A percentile compares a stretch with the other conserved stretches of the same genome.
These are phyloP conservation scores for Cephus rjabovi DNA, from an alignment of 2,888 invertebrate species.

Conservation along the genomic window DNA sequence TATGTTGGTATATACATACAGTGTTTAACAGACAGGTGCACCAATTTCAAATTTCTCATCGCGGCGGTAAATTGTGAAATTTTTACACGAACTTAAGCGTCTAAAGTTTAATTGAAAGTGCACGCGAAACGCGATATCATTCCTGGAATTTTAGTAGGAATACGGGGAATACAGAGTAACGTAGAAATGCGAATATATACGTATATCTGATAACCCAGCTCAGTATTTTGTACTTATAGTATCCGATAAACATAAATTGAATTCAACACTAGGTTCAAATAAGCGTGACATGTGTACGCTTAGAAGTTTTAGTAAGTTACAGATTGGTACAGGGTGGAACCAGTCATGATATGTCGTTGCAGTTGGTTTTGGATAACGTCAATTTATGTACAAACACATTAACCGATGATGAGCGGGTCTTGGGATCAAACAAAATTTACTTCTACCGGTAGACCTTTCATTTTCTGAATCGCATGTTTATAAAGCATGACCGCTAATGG, in stretches of 20 bases:
- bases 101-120: neutral
- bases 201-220: neutral
- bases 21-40: neutral
- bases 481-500: slow-evolving; percentile 17
- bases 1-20: neutral
- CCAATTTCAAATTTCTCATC: neutral
- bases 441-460: neutral
- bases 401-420: neutral
- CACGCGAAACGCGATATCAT: neutral
- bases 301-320: neutral
- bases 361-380: neutral
- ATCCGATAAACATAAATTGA: neutral
- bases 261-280: neutral
- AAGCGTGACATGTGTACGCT: neutral
- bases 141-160: neutral
- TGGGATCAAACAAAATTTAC: neutral
- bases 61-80: neutral
- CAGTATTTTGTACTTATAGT: neutral
- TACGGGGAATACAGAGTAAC: neutral
- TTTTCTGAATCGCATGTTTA: slow-evolving; percentile 15
- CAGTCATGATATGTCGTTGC: neutral
- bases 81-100: neutral
- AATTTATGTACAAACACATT: neutral
- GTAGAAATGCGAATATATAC: neutral
- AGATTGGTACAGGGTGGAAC: slow-evolving; percentile 25